Base-by-base conservation (phyloP, 2,113 vertebrate genomes). In the Tragelaphus imberbis region DNA sequence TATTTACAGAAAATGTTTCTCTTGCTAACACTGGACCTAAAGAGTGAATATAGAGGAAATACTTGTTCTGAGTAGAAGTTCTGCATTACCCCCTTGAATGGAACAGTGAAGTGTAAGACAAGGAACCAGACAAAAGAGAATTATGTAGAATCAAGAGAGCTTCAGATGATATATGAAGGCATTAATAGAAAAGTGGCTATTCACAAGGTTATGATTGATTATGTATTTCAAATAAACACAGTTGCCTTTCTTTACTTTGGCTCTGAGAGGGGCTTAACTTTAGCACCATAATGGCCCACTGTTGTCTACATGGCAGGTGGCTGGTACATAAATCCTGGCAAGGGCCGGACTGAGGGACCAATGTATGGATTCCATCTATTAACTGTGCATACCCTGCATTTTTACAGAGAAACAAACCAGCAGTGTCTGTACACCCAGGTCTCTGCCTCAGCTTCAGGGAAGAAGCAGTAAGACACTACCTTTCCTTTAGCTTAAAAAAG, bases 171-270 rank as follows among this genome's bases (percentile, higher is more conserved):
- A 61, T 97, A 97, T 97, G 97, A 94, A 91, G 93, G 96, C 91
- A 91, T 96, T 95, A 95, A 94, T 97, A 96, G 95, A 93, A 98
- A 97, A 97, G 94, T 95, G 92, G 63, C 96, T 96, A 91, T 90
- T 97, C 94, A 88, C 51, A 49, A 80, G 63, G 68, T 93, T 98
- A 97, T 97, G 97, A 97, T 93, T 94, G 97, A 98, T 97, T 92
- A 95, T 63, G 93, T 88, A 96, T 97, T 98, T 98, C 97, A 97
- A 98, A 95, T 95, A 97, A 98, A 97, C 94, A 97, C 97, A 97
- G 94, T 97, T 97, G 94, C 96, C 96, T 96, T 97, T 95, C 94
- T 98, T 97, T 98, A 95, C 94, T 95, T 97, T 97, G 96, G 84
- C 95, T 95, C 68, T 68, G 93, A 96, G 88, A 96, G 80, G 53